Evolutionary conservation across 2,888 invertebrate genomes (phyloP).

Genomic region (Isoperla grammatica): DNA sequence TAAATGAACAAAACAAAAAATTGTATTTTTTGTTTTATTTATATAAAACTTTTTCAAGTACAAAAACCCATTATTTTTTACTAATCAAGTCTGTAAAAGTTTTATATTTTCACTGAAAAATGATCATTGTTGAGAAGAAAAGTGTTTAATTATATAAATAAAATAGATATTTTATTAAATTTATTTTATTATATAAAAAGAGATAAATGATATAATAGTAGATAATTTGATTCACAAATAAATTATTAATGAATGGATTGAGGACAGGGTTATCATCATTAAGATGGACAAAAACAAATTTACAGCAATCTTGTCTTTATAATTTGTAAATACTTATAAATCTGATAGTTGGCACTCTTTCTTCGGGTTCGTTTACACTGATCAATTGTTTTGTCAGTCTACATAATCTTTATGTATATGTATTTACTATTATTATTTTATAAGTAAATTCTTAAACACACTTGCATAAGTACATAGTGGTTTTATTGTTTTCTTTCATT

Average conservation of each 20-base stretch:
- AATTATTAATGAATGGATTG: conserved; percentile 37
- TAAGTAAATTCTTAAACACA: not conserved
- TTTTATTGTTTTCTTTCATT: not conserved
- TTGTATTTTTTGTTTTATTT: not conserved
- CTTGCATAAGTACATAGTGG: not conserved
- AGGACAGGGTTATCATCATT: conserved; percentile 46
- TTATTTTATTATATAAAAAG: not conserved
- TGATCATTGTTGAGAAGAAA: too few species aligned
- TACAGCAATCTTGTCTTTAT: too few species aligned
- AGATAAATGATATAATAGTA: not conserved
- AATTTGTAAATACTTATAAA: not conserved
- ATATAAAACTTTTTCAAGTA: not conserved
- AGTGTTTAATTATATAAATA: not conserved
- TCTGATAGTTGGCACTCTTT: not conserved
- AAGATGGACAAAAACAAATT: too few species aligned
- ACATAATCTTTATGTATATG: not conserved
- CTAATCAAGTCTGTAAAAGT: not conserved
- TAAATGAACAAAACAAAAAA: not conserved
- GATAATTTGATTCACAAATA: not conserved
- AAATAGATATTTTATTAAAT: not conserved
- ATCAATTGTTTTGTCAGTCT: not conserved
- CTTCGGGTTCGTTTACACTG: not conserved
- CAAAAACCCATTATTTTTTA: not conserved
- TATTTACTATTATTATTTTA: not conserved
- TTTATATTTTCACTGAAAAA: not conserved